Conservation (phyloP, 2,797 vertebrate species). For the Schizopygopsis malacanthus region DNA sequence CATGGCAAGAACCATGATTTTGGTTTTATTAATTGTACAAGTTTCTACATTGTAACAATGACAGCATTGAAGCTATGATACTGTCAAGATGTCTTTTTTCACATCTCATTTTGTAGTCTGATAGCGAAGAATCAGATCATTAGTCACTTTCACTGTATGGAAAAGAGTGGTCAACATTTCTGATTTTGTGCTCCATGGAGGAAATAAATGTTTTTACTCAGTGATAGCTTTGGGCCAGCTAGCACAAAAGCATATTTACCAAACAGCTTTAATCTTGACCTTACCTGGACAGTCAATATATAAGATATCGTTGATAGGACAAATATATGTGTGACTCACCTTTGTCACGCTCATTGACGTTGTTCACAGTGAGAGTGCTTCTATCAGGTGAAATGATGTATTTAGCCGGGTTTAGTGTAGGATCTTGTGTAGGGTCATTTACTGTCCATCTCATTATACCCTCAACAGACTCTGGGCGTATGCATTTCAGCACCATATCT, state of each 20-base stretch:
- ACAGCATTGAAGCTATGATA: too few species aligned
- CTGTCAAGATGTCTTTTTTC: too few species aligned
- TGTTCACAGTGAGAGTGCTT: constrained; percentile 55
- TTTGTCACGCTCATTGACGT: not conserved
- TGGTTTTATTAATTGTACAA: too few species aligned
- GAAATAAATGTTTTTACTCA: too few species aligned
- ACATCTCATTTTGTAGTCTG: too few species aligned
- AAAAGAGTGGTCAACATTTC: too few species aligned
- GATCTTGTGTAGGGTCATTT: not conserved
- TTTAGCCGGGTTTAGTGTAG: too few species aligned
- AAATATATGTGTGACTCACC: not conserved
- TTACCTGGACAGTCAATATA: not conserved
- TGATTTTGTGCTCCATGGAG: too few species aligned
- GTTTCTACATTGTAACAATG: too few species aligned
- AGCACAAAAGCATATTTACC: not conserved
- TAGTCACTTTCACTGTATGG: too few species aligned
- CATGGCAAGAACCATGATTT: too few species aligned
- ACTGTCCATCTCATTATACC: constrained; percentile 63
- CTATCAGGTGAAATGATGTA: rapidly evolving
- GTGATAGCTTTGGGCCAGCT: not conserved
- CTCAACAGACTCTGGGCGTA: not conserved
- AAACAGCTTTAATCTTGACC: not conserved
- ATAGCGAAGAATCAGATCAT: too few species aligned
- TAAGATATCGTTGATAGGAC: not conserved
- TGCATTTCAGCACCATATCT: constrained; percentile 59